Evolutionary conservation across 2,797 vertebrate species (phyloP).

Genomic region (Rhinella marina): DNA sequence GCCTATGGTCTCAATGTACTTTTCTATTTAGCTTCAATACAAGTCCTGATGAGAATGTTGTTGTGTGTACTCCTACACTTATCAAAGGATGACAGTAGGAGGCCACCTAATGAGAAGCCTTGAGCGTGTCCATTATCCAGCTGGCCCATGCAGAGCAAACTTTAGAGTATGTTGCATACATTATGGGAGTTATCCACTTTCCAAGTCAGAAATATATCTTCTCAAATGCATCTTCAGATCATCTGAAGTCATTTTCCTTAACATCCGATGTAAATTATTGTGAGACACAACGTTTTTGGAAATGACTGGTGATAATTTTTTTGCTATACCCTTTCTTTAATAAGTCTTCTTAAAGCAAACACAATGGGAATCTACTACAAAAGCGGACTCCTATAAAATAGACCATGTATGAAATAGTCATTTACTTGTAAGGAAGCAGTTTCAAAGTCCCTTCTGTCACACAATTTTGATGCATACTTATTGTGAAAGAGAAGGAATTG

Average conservation of each 20-base stretch:
- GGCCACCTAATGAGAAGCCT: constrained; percentile 16
- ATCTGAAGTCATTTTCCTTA: background rate
- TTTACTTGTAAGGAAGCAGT: no score
- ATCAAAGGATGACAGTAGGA: constrained; percentile 25
- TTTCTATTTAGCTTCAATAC: constrained; percentile 4
- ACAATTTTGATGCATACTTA: no score
- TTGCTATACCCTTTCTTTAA: no score
- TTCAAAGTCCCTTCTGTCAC: no score
- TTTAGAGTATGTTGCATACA: background rate
- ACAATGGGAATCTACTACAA: no score
- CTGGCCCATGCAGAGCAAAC: constrained; percentile 9
- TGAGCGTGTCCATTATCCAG: constrained; percentile 22
- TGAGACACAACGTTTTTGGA: no score
- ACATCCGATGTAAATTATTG: no score
- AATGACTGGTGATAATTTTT: no score
- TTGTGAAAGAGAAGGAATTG: no score
- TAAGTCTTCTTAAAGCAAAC: no score
- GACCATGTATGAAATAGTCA: no score
- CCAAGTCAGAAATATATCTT: background rate
- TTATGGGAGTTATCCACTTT: background rate
- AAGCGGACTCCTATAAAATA: no score
- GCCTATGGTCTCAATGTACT: background rate
- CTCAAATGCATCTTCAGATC: background rate
- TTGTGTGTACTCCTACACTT: constrained; percentile 22
- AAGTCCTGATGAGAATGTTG: constrained; percentile 17